These are phyloP conservation scores for Autographa pulchrina DNA, from an alignment of 2,888 invertebrate genomes.

Conservation along the genomic window DNA sequence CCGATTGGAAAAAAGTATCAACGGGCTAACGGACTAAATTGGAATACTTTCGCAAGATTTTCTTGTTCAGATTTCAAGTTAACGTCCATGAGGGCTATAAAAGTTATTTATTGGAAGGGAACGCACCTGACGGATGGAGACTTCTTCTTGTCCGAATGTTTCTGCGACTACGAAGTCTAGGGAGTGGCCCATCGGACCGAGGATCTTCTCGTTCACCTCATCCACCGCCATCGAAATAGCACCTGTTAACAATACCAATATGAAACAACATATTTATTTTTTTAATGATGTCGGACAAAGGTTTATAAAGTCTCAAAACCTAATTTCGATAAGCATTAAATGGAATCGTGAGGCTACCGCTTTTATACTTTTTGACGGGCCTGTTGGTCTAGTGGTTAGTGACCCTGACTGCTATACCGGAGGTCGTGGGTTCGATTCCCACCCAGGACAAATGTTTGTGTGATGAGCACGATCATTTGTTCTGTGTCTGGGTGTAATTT, in stretches of 20 bases:
- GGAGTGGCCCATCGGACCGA: conserved; percentile 91
- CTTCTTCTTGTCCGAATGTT: conserved; percentile 96
- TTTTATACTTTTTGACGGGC: too few species aligned
- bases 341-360: not conserved
- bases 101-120: conserved; percentile 44
- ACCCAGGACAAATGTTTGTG: too few species aligned
- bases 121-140: conserved; percentile 92
- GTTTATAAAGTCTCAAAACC: not conserved
- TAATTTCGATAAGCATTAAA: not conserved
- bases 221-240: conserved; percentile 96
- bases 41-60: conserved; percentile 61
- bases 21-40: conserved; percentile 61
- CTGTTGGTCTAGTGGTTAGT: too few species aligned
- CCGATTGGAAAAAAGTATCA: conserved; percentile 70
- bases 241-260: conserved; percentile 85
- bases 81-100: conserved; percentile 37
- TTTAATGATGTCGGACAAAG: not conserved
- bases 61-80: conserved; percentile 46
- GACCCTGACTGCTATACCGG: too few species aligned
- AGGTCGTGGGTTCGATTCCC: too few species aligned
- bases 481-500: too few species aligned
- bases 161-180: conserved; percentile 95
- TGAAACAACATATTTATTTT: not conserved
- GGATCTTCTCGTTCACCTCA: conserved; percentile 92
- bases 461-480: too few species aligned